Base-by-base conservation (phyloP, 2,113 vertebrate genomes). In the Lampris incognitus region DNA sequence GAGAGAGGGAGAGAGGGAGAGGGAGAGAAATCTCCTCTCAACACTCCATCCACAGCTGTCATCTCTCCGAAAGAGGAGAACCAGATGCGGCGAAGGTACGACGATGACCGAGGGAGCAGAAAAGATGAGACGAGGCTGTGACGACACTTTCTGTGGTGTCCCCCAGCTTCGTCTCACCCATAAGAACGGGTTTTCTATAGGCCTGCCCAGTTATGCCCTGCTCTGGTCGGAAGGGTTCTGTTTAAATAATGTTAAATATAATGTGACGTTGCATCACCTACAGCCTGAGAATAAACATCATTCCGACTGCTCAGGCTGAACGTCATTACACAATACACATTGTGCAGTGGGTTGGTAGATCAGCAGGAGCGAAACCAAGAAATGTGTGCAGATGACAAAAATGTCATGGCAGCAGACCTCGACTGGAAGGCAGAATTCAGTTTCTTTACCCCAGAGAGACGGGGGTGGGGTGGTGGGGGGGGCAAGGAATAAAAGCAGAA, bases 51-150 rank as follows among this genome's bases (percentile, higher is more conserved):
- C 76, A 76, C 39, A 70, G 63, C 81, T 70, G 77, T 74, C 80
- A 79, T 82, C 82, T 86, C 89, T 82, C 82, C 83, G 82, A 90
- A 84, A 75, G 75, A 48, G 57, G 44, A 62, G 73, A 71, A 79
- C 61, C 69, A 67, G 78, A 83, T 63, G 9, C 9, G 67, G 79
- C 69, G 38, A 50, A 83, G 82, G 87, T 83, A 72, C 80, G 74
- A 85, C 54, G 83, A 78, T 79, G 76, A 89, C 78, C 87, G 71
- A 58, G 72, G 73, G 62, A 85, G 78, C 74, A 56, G 60, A 81
- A 79, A 81, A 83, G 85, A 82, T 65, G 79, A 88, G 68, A 78
- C 52, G n/a, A 39, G 69, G 66, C 66, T 67, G 74, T 61, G 58
- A 41, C 66, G 78, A 78, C 10, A 70, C 24, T 71, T 74, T 73